Percentiles rank a stretch among this genome's conserved stretches.
Conservation (phyloP, 1,140 invertebrate species). For the Pseudomyrmex gracilis region DNA sequence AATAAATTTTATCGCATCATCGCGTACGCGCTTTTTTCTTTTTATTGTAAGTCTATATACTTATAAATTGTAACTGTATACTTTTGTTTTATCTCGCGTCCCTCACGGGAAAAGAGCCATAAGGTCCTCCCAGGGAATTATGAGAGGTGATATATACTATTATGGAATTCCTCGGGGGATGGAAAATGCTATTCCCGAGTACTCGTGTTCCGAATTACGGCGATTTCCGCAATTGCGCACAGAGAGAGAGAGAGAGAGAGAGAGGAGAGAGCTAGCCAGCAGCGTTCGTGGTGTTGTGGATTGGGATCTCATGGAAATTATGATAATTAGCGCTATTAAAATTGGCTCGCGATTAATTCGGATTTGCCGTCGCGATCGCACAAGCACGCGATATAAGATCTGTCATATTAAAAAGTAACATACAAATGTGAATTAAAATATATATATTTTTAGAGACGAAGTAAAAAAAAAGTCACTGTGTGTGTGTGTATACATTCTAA, state of each 20-base stretch:
- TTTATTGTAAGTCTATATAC: slow-evolving; percentile 3
- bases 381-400: neutral
- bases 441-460: too few relatives aligned
- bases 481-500: too few relatives aligned
- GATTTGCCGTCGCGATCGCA: slow-evolving; percentile 23
- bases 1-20: slow-evolving; percentile 31
- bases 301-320: slow-evolving; percentile 38
- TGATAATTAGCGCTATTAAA: slow-evolving; percentile 61
- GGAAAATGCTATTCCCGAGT: neutral
- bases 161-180: slow-evolving; percentile 25
- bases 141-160: slow-evolving; percentile 41
- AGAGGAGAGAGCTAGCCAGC: neutral
- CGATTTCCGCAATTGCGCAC: neutral
- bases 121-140: slow-evolving; percentile 42
- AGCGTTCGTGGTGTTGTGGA: neutral
- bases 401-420: slow-evolving; percentile 5
- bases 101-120: slow-evolving; percentile 34
- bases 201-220: slow-evolving; percentile 24
- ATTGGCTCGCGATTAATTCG: slow-evolving; percentile 47
- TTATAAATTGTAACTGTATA: slow-evolving; percentile 22
- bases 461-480: too few relatives aligned
- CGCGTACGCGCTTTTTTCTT: neutral
- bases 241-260: too few relatives aligned
- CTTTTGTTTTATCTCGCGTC: slow-evolving; percentile 29
- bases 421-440: too few relatives aligned